Evolutionary conservation across 2,888 invertebrate species (phyloP).

Genomic region (Marasmarcha lunaedactyla): DNA sequence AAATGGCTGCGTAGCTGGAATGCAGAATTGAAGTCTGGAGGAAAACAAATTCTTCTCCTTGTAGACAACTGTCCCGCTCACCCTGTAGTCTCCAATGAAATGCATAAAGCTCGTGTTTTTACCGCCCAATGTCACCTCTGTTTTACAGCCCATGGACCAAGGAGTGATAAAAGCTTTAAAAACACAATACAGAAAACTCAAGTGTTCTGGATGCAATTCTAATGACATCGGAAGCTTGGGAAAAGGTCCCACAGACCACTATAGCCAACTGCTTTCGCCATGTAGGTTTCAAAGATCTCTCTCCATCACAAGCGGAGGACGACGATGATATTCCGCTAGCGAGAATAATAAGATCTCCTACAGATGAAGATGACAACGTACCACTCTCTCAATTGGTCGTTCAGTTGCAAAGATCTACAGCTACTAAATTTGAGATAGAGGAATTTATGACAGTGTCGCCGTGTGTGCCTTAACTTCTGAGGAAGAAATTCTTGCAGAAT

Average conservation of each 20-base stretch:
- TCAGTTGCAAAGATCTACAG: conserved; percentile 15
- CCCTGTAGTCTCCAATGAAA: conserved; percentile 14
- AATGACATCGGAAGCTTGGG: too few species aligned
- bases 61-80: conserved; percentile 27
- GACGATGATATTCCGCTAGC: too few species aligned
- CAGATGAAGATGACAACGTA: conserved; percentile 17
- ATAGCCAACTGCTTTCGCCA: too few species aligned
- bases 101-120: conserved; percentile 19
- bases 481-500: too few species aligned
- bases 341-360: too few species aligned
- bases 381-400: conserved; percentile 16
- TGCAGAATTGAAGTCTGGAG: conserved; percentile 15
- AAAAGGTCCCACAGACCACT: conserved; percentile 16
- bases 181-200: too few species aligned
- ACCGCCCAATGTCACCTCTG: too few species aligned
- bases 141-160: too few species aligned
- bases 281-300: conserved; percentile 21
- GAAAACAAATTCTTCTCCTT: conserved; percentile 22
- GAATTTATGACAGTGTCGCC: conserved; percentile 18
- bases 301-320: too few species aligned
- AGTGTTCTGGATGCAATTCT: conserved; percentile 20
- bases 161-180: too few species aligned
- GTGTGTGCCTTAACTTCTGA: conserved; percentile 18
- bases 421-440: conserved; percentile 15
- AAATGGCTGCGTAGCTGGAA: conserved; percentile 20